Percentiles rank a stretch among this genome's conserved stretches.
Conservation (phyloP, 2,113 vertebrate genomes). For the Axis porcinus region DNA sequence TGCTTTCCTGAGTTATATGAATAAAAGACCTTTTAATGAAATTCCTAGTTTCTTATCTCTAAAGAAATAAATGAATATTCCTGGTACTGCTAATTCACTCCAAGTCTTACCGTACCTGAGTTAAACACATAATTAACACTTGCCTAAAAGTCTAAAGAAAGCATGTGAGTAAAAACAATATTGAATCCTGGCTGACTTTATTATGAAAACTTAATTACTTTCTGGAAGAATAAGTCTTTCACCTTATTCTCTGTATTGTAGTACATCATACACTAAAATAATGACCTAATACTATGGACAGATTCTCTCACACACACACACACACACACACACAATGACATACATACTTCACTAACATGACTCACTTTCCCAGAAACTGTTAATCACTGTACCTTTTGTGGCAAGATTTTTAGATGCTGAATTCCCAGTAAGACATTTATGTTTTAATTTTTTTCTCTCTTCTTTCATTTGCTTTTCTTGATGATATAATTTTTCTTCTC, state of each 20-base stretch:
- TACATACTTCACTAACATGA: not conserved
- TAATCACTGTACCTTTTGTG: constrained; percentile 69
- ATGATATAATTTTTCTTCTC: not conserved
- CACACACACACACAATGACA: not conserved
- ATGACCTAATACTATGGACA: not conserved
- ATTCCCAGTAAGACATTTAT: constrained; percentile 20
- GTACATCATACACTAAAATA: not conserved
- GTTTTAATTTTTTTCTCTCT: constrained; percentile 48
- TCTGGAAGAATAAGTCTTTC: not conserved
- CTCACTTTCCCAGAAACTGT: not conserved
- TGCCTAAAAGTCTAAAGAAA: not conserved
- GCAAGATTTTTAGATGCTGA: constrained; percentile 21
- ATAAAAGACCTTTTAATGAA: not conserved
- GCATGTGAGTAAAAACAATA: not conserved
- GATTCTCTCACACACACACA: not conserved
- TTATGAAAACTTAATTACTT: not conserved
- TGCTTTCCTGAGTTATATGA: not conserved
- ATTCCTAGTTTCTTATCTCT: not conserved
- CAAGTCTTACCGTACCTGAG: not conserved
- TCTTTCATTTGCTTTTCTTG: constrained; percentile 55
- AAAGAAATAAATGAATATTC: not conserved
- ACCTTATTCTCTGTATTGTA: not conserved
- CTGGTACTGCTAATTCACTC: not conserved
- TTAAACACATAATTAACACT: not conserved
- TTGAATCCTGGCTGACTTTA: not conserved